These are phyloP conservation scores for Glaucopsyche alexis DNA, from an alignment of 2,888 invertebrate species.

Conservation along the genomic window DNA sequence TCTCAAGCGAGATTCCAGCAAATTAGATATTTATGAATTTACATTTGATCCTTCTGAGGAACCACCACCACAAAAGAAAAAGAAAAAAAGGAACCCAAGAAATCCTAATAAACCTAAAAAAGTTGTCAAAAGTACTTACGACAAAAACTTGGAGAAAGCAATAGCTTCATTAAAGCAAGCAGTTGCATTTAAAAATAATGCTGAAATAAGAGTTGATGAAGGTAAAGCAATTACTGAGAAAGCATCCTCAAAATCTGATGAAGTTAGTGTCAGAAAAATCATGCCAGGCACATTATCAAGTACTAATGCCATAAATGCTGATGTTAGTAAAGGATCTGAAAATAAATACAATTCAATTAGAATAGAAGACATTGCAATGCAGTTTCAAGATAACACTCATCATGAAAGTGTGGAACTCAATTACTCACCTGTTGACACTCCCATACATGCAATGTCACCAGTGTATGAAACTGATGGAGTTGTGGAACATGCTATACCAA, in stretches of 20 bases:
- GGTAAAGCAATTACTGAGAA: slow-evolving; percentile 15
- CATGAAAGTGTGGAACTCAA: slow-evolving; percentile 49
- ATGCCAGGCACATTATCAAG: not conserved
- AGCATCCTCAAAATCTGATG: not conserved
- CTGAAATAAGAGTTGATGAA: slow-evolving; percentile 24
- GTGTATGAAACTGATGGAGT: slow-evolving; percentile 20
- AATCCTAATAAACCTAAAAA: slow-evolving; percentile 54
- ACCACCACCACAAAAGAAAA: slow-evolving; percentile 67
- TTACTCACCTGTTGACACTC: slow-evolving; percentile 67
- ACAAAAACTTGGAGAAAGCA: slow-evolving; percentile 62
- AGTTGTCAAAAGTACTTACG: slow-evolving; percentile 58
- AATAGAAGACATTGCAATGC: slow-evolving; percentile 66
- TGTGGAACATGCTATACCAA: not conserved
- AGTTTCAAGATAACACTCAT: slow-evolving; percentile 50
- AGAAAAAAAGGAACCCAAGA: slow-evolving; percentile 53
- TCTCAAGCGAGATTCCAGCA: slow-evolving; percentile 47
- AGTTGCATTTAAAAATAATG: slow-evolving; percentile 46
- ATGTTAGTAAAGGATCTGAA: slow-evolving; percentile 29
- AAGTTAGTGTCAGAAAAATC: not conserved
- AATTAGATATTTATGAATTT: slow-evolving; percentile 70
- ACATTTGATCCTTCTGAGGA: slow-evolving; percentile 72
- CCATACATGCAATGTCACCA: slow-evolving; percentile 39
- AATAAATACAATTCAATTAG: slow-evolving; percentile 55
- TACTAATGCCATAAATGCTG: not conserved
- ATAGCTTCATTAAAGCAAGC: slow-evolving; percentile 55